Conservation (phyloP, 2,888 invertebrate species). For the Nomada flava region DNA sequence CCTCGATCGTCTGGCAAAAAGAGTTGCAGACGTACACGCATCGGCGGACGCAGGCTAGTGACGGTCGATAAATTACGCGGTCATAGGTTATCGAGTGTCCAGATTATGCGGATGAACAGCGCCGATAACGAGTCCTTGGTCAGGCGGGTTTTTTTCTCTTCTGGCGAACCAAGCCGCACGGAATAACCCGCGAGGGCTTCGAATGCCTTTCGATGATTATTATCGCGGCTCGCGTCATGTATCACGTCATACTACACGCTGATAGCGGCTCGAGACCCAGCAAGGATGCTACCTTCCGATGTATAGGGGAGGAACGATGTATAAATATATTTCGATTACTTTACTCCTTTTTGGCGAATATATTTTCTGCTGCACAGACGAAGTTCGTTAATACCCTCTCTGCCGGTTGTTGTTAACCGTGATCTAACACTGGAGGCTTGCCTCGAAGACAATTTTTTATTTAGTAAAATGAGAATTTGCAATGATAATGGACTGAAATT, state of each 20-base stretch:
- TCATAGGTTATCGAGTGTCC: slow-evolving; percentile 67
- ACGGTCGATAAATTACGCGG: slow-evolving; percentile 68
- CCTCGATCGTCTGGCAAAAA: background rate
- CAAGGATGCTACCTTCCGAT: slow-evolving; percentile 59
- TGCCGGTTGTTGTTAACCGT: too few species aligned
- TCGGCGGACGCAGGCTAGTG: slow-evolving; percentile 3
- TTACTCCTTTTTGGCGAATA: background rate
- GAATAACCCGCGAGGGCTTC: slow-evolving; percentile 59
- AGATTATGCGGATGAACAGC: slow-evolving; percentile 68
- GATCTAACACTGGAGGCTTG: too few species aligned
- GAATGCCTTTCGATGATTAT: slow-evolving; percentile 72
- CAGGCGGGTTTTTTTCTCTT: slow-evolving; percentile 27
- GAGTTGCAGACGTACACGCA: background rate
- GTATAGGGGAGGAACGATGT: slow-evolving; percentile 15
- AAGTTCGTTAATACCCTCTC: too few species aligned
- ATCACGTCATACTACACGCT: slow-evolving; percentile 73
- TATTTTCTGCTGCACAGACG: background rate
- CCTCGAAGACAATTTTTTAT: too few species aligned
- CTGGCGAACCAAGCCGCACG: slow-evolving; percentile 22
- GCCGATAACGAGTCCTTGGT: slow-evolving; percentile 59
- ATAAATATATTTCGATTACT: background rate
- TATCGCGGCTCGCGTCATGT: slow-evolving; percentile 70
- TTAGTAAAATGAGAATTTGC: too few species aligned
- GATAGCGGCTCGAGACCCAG: slow-evolving; percentile 56
- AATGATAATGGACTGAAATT: too few species aligned